Evolutionary conservation across 2,888 invertebrate species (phyloP), one percentile per base, ranked within the genome.

Genomic region (Chaetogeoica ovagalla): DNA sequence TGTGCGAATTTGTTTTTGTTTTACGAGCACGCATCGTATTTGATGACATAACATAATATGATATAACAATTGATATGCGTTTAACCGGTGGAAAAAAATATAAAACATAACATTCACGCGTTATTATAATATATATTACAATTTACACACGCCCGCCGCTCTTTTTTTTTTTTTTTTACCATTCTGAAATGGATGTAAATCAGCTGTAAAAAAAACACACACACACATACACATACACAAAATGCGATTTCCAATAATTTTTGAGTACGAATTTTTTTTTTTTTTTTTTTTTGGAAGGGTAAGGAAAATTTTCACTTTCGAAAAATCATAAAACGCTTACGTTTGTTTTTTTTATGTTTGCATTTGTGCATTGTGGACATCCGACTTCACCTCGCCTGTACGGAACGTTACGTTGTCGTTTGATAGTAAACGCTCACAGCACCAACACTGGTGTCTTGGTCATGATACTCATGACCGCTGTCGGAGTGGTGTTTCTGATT

Each of bases 401-500:
- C 39, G 75, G 81, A 74, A 81, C 81, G 62, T 69, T 71, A 60
- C 68, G 62, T 79, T 77, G 82, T 69, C 69, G 73, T 69, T 76
- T 86, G 89, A 90, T 92, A 95, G 95, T 94, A 92, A 94, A 94
- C 91, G 94, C 95, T 91, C 94, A 95, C 91, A 95, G 95, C 90
- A 95, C 95, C 90, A 95, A 95, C 92, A 96, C 95, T 90, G 94
- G 95, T 90, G 94, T 94, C 92, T 93, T 96, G 91, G 96, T 96
- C 90, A 94, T 93, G 91, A 94, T 95, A 90, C 94, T 96, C 91
- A 96, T 96, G 93, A 95, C 95, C 91, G 95, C 96, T 91, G 96
- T 96, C 92, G 96, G 96, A 92, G 95, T 96, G 91, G 96, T 96
- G 91, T 96, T 96, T 93, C 92, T 96, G 91, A 92, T 95, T 91